Evolutionary conservation across 2,888 invertebrate genomes (phyloP), one percentile per base, ranked within the genome.

Genomic region (Epistrophe eligans): DNA sequence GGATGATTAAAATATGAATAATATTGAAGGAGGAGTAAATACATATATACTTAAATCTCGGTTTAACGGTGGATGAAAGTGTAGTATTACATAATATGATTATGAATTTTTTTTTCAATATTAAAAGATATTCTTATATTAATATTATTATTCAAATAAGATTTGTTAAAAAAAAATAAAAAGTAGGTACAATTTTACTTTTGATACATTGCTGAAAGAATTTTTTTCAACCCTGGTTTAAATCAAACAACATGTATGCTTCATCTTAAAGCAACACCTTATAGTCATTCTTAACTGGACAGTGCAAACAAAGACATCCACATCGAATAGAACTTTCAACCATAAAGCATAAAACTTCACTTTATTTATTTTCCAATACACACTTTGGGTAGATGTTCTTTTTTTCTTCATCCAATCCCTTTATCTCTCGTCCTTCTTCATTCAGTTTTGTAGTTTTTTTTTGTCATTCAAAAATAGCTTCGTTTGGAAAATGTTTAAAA

Each of bases 351-450:
- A 64, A 70, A 55, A 77, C 17, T 48, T 55, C 28, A 55, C 52
- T 87, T 1, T 87, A 82, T 74, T 82, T 79, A 82, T 66, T 66
- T 64, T 82, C 85, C 85, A 82, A 5, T n/a, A 82, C 74, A 52
- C 77, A 77, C 62, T 85, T 57, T 40, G 13, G 38, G 45, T 55
- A 40, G 70, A 52, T 73, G 66, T 73, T 55, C 67, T 60, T 84
- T 81, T 70, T 58, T n/a, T 24, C 1, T 19, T 3, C 48, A 45
- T 45, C 50, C 13, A 62, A 48, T 48, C 38, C n/a, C 11, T 72
- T 45, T 58, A 66, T 15, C 52, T n/a, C 17, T 55, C 24, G 3
- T 24, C 3, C 43, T 66, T 15, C 11, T 32, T 32, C 15, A 28
- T 64, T n/a, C 28, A 55, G 15, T 4, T 55, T 32, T 15, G 8